Conservation (phyloP, 2,797 vertebrate genomes). For the Melopsittacus undulatus region DNA sequence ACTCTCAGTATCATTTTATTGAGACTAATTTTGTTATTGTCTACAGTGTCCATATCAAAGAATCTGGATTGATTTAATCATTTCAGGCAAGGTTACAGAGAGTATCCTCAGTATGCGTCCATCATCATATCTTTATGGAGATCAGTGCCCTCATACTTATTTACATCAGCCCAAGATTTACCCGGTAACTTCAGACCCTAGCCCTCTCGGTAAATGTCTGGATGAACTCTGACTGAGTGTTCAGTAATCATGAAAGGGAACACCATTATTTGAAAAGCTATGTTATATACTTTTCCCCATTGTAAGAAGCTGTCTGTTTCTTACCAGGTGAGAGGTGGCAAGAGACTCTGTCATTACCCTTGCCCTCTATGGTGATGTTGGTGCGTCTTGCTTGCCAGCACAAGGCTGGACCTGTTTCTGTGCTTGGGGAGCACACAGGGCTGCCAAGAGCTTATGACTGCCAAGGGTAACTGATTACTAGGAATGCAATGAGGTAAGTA, state of each 20-base stretch:
- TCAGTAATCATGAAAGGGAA: not conserved
- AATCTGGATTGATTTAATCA: constrained; percentile 17
- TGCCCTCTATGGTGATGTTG: not conserved
- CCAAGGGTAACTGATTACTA: constrained; percentile 21
- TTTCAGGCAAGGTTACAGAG: constrained; percentile 6
- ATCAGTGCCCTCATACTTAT: not conserved
- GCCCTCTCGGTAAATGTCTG: not conserved
- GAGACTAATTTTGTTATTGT: constrained; percentile 55
- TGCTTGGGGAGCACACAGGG: not conserved
- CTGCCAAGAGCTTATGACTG: constrained; percentile 21
- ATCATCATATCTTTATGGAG: not conserved
- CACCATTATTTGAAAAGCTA: not conserved
- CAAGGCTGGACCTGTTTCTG: not conserved
- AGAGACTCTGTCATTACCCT: not conserved
- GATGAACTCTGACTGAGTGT: not conserved
- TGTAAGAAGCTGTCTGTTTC: not conserved
- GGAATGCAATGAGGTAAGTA: constrained; percentile 26
- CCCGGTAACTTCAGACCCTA: not conserved
- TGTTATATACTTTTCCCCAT: not conserved
- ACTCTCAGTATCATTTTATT: constrained; percentile 29
- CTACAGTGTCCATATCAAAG: constrained; percentile 28
- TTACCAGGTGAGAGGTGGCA: not conserved
- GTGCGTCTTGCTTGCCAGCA: not conserved
- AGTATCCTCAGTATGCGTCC: not conserved
- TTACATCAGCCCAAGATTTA: not conserved